Evolutionary conservation across 2,888 invertebrate species (phyloP).

Genomic region (Lordiphosa fenestrarum): DNA sequence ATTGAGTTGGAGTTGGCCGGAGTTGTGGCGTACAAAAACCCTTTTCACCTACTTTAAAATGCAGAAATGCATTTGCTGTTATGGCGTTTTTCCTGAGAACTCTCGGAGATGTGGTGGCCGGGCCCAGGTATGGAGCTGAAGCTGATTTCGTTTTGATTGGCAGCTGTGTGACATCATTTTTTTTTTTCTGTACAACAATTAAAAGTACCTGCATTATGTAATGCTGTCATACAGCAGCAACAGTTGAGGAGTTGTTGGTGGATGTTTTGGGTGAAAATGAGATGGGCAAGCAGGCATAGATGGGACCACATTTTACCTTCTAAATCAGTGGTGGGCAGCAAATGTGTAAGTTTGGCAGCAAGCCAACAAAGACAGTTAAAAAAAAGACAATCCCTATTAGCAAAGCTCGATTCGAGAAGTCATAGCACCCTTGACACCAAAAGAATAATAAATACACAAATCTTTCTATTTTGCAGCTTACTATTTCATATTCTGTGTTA

Average conservation of each 20-base stretch:
- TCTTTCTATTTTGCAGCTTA: too few species aligned
- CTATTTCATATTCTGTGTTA: too few species aligned
- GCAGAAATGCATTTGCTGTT: constrained; percentile 30
- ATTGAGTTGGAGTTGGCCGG: constrained; percentile 13
- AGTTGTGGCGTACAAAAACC: constrained; percentile 12
- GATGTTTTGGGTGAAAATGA: not conserved
- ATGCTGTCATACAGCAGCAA: too few species aligned
- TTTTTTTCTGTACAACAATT: constrained; percentile 2
- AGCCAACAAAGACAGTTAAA: too few species aligned
- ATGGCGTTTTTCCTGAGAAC: constrained; percentile 36
- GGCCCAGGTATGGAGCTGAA: constrained; percentile 1
- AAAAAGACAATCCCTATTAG: too few species aligned
- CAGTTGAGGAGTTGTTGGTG: not conserved
- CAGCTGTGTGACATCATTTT: constrained; percentile 2
- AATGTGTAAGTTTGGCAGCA: too few species aligned
- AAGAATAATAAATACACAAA: too few species aligned
- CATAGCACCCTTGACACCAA: too few species aligned
- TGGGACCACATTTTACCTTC: too few species aligned
- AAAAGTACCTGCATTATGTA: constrained; percentile 6
- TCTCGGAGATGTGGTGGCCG: constrained; percentile 18
- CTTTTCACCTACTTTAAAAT: constrained; percentile 38
- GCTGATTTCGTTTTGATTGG: constrained; percentile 6
- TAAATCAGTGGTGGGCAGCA: too few species aligned
- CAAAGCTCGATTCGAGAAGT: too few species aligned
- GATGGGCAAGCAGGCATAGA: not conserved